Percentiles rank a stretch among this genome's conserved stretches.
Evolutionary conservation across 2,888 invertebrate species (phyloP).

Genomic region (Brachyptera putata): DNA sequence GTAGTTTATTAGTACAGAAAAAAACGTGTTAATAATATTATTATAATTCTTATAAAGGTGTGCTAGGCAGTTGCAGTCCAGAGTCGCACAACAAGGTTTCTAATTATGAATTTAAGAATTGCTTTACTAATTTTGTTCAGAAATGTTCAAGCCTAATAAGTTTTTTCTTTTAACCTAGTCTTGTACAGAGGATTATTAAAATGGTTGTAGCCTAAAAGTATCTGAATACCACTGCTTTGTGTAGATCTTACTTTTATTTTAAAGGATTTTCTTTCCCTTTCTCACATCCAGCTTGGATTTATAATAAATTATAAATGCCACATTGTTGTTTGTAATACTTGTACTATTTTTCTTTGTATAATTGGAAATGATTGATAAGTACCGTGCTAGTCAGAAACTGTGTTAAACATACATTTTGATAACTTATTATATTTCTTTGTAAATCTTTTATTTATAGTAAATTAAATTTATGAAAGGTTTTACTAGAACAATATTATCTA

Average conservation of each 20-base stretch:
- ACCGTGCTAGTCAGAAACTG: constrained; percentile 2
- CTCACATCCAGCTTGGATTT: not conserved
- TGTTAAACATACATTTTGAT: constrained; percentile 3
- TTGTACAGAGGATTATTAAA: constrained; percentile 6
- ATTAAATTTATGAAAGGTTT: too few relatives aligned
- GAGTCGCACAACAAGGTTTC: too few relatives aligned
- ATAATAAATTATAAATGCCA: not conserved
- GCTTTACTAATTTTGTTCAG: too few relatives aligned
- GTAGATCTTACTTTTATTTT: too few relatives aligned
- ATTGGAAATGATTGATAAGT: not conserved
- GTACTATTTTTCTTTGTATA: not conserved
- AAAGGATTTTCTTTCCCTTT: too few relatives aligned
- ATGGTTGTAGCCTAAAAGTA: not conserved
- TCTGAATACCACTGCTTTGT: not conserved
- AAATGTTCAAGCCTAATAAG: not conserved
- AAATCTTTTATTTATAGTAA: too few relatives aligned
- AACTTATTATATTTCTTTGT: constrained; percentile 2
- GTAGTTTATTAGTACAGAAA: too few relatives aligned
- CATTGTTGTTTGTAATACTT: not conserved
- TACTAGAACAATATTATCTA: too few relatives aligned
- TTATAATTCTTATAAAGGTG: too few relatives aligned
- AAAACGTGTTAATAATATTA: too few relatives aligned
- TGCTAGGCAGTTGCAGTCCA: too few relatives aligned
- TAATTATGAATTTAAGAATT: too few relatives aligned
- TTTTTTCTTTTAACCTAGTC: constrained; percentile 10